phyloP scores from a whole-genome alignment of 2,113 vertebrate genomes.

The Thymallus thymallus region DNA sequence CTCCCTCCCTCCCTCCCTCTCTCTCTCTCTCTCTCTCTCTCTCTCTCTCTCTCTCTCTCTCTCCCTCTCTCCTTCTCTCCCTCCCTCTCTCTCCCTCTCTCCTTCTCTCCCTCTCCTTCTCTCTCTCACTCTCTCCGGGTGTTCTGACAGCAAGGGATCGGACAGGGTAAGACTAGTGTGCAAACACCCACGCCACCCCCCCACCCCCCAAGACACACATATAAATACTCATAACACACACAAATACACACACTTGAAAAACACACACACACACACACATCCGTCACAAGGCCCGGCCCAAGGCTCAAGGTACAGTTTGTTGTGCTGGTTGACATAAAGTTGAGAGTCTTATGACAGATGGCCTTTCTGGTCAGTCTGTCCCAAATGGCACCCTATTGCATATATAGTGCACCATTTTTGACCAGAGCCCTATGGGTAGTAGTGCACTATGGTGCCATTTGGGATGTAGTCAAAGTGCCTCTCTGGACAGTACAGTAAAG shows the following conservation, averaged over 20 bases:
- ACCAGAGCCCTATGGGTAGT: no score
- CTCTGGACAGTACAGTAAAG: no score
- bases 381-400: constrained; percentile 39
- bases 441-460: no score
- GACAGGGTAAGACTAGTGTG: neutral
- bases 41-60: neutral
- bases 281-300: constrained; percentile 34
- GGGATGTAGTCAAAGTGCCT: no score
- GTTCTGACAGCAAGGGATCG: constrained; percentile 4
- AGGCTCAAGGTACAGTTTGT: constrained; percentile 69
- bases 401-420: no score
- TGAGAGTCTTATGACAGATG: constrained; percentile 58
- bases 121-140: neutral
- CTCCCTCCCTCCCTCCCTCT: neutral
- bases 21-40: constrained; percentile 11
- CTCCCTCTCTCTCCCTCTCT: neutral
- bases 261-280: constrained; percentile 14
- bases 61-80: constrained; percentile 8
- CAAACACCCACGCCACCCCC: no score
- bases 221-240: constrained; percentile 8
- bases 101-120: neutral
- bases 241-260: constrained; percentile 17
- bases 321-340: constrained; percentile 61
- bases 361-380: constrained; percentile 12
- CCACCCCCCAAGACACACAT: no score